A percentile compares a stretch with the other conserved stretches of the same genome.
phyloP scores from a whole-genome alignment of 2,113 vertebrate genomes.

The Poecile atricapillus region DNA sequence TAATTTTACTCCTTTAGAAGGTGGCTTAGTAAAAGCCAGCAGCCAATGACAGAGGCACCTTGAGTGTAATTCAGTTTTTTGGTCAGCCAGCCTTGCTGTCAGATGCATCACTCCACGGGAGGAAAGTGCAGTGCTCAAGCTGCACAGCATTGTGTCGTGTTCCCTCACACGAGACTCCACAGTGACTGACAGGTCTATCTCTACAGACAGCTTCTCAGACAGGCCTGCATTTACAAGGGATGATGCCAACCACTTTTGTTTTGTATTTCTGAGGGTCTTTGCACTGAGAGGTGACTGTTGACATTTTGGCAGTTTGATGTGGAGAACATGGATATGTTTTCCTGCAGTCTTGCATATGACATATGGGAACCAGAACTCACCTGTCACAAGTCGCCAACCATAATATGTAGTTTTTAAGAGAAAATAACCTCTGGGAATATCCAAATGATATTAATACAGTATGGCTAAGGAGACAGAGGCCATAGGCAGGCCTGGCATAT shows the following conservation, averaged over 20 bases:
- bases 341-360: not conserved
- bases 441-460: constrained; percentile 30
- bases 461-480: constrained; percentile 13
- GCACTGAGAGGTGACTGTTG: not conserved
- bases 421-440: constrained; percentile 34
- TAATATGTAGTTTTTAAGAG: not conserved
- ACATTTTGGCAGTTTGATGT: constrained; percentile 31
- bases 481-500: not conserved
- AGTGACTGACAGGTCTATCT: not conserved
- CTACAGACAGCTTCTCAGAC: not conserved
- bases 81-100: not conserved
- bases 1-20: not conserved
- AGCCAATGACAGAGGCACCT: not conserved
- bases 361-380: not conserved
- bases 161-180: not conserved
- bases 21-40: not conserved
- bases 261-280: not conserved
- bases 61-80: not conserved
- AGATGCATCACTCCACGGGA: not conserved
- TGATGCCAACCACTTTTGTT: not conserved
- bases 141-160: rapidly evolving
- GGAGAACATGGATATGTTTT: not conserved
- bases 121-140: not conserved
- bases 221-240: not conserved
- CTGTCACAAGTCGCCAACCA: constrained; percentile 38